These are phyloP conservation scores for Yponomeuta plumbellus DNA, from an alignment of 2,888 invertebrate genomes.

Conservation along the genomic window DNA sequence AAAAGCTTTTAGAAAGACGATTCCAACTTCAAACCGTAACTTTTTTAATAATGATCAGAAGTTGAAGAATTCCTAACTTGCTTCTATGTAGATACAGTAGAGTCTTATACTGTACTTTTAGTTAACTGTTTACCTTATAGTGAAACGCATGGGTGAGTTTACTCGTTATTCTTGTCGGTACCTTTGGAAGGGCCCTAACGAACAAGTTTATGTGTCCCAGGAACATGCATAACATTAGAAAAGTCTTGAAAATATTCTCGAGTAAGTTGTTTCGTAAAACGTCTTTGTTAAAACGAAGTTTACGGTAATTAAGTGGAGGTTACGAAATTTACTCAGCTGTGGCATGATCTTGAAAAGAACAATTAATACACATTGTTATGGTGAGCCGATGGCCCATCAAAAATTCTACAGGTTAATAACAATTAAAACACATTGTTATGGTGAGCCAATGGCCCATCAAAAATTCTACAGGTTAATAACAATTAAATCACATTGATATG, in stretches of 20 bases:
- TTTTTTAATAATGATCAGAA: constrained; percentile 15
- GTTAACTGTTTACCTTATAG: too few species aligned
- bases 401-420: too few species aligned
- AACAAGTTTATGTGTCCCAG: background rate
- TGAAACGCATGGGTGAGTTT: background rate
- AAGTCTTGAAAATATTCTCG: background rate
- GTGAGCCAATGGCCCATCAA: too few species aligned
- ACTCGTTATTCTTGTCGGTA: background rate
- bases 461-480: too few species aligned
- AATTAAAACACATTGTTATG: too few species aligned
- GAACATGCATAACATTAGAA: background rate
- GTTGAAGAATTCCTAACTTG: background rate
- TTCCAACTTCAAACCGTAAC: background rate
- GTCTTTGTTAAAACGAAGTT: background rate
- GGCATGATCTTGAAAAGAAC: too few species aligned
- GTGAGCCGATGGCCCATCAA: too few species aligned
- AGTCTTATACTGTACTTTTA: background rate
- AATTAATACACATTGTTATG: too few species aligned
- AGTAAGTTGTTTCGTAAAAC: background rate
- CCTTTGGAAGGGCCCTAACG: background rate
- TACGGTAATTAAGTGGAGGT: background rate
- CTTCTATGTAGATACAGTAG: background rate
- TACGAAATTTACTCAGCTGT: too few species aligned
- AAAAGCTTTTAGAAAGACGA: background rate
- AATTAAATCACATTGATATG: too few species aligned